Conservation (phyloP, 2,888 invertebrate genomes). For the Cylindroiulus punctatus region DNA sequence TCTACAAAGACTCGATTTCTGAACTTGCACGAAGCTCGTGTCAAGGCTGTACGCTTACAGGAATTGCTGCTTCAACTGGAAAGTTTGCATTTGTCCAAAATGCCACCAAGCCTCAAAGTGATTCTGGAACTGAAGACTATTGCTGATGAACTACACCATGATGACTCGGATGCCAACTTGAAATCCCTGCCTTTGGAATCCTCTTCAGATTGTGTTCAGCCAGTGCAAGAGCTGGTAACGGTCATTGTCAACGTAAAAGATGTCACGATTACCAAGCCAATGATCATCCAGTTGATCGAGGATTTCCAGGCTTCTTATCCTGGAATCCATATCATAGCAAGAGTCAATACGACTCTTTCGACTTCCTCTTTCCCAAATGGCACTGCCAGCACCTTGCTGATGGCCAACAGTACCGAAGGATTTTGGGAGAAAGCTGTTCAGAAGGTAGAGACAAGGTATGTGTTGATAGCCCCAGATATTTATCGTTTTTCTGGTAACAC, state of each 20-base stretch:
- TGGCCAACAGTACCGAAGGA: neutral
- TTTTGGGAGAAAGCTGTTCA: slow-evolving; percentile 46
- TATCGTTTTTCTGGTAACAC: slow-evolving; percentile 26
- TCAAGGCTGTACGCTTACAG: neutral
- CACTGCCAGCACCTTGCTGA: neutral
- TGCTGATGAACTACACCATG: neutral
- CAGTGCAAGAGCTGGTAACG: slow-evolving; percentile 29
- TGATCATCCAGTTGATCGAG: neutral
- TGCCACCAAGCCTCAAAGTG: neutral
- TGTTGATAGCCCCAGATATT: slow-evolving; percentile 44
- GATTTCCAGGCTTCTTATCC: slow-evolving; percentile 48
- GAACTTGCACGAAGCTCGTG: slow-evolving; percentile 1
- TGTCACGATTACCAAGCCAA: neutral
- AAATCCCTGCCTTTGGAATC: neutral
- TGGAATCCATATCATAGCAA: neutral
- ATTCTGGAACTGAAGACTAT: neutral
- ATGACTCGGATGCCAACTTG: neutral
- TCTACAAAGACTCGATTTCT: neutral
- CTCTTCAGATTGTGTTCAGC: neutral
- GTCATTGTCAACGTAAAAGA: neutral
- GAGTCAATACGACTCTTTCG: neutral
- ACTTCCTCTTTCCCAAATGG: neutral
- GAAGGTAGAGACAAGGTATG: slow-evolving; percentile 51
- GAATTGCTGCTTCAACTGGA: neutral
- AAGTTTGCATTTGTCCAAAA: neutral